These are phyloP conservation scores for Meiosimyza decipiens DNA, from an alignment of 2,888 invertebrate species.

Conservation along the genomic window DNA sequence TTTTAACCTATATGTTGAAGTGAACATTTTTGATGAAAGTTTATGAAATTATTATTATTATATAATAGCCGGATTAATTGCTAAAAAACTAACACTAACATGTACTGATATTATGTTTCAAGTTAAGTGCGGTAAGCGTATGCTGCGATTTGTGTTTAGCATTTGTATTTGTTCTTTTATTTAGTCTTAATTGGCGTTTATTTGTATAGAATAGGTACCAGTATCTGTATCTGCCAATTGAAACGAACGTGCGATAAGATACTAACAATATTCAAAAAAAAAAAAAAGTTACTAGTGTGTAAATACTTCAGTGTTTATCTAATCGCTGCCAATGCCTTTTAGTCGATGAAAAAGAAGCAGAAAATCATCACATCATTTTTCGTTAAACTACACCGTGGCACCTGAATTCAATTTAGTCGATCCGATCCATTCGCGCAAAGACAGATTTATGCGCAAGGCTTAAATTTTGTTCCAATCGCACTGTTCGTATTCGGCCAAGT, in stretches of 20 bases:
- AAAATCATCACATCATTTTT: conserved; percentile 24
- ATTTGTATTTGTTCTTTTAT: neutral
- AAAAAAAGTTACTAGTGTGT: conserved; percentile 27
- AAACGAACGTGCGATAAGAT: conserved; percentile 33
- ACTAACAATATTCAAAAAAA: conserved; percentile 8
- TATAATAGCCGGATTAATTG: too few relatives aligned
- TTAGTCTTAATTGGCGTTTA: conserved; percentile 17
- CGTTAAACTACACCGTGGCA: conserved; percentile 13
- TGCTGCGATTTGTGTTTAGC: neutral
- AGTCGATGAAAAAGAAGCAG: conserved; percentile 43
- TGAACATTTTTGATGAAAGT: too few relatives aligned
- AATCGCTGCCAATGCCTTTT: conserved; percentile 46
- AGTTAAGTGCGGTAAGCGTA: too few relatives aligned
- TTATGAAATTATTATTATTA: too few relatives aligned
- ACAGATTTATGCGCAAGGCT: neutral
- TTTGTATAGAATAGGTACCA: neutral
- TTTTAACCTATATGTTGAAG: too few relatives aligned
- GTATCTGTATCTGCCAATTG: conserved; percentile 23
- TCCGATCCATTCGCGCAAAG: neutral
- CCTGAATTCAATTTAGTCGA: neutral
- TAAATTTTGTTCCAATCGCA: conserved; percentile 5
- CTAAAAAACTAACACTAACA: too few relatives aligned
- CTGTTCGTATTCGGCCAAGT: conserved; percentile 2
- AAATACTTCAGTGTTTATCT: conserved; percentile 44
- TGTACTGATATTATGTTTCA: too few relatives aligned